Evolutionary conservation across 2,113 vertebrate species (phyloP), one percentile per base, ranked within the genome.

Genomic region (Erythrolamprus reginae): DNA sequence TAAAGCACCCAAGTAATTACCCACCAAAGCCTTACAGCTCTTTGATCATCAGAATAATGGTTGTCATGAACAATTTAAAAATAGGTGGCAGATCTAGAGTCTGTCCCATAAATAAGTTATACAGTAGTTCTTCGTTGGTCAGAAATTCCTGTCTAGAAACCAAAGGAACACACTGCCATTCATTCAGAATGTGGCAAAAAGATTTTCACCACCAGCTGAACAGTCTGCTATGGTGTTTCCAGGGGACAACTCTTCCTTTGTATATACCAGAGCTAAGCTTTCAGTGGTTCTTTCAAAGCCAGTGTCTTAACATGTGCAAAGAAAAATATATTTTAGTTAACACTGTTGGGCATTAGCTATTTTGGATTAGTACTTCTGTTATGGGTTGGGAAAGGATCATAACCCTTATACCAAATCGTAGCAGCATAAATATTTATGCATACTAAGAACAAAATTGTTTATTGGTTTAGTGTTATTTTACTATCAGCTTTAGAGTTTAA

Each of bases 51-150:
- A 89, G 56, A 87, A 7, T 50, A 50, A 42, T 50, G 89, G 70
- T 55, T 89, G 28, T 70, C 28, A 70, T 91, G 33, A 50, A 24
- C 45, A 48, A 13, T 50, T 5, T 28, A 48, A 52, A 84, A 88
- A 90, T 88, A 88, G 13, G 86, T 85, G 61, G 84, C 38, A 88
- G 4, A 42, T 56, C 45, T 28, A 65, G 6, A 7, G 19, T 38
- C 87, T 84, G 23, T 53, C 89, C 77, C 83, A n/a, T 0, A 45
- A 93, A 91, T 90, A 91, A 93, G 89, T 84, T 89, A 87, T 55
- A 9, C 50, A 90, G 65, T 13, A 89, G 45, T 48, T 88, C 84
- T 15, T 88, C 91, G 90, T 0, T 17, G 50, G 89, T 90, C 26
- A 86, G 52, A 0, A 0, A 10, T 58, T 24, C 26, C 26, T 58